These are phyloP conservation scores for Andrena chrysosceles DNA, from an alignment of 2,888 invertebrate genomes.

Conservation along the genomic window DNA sequence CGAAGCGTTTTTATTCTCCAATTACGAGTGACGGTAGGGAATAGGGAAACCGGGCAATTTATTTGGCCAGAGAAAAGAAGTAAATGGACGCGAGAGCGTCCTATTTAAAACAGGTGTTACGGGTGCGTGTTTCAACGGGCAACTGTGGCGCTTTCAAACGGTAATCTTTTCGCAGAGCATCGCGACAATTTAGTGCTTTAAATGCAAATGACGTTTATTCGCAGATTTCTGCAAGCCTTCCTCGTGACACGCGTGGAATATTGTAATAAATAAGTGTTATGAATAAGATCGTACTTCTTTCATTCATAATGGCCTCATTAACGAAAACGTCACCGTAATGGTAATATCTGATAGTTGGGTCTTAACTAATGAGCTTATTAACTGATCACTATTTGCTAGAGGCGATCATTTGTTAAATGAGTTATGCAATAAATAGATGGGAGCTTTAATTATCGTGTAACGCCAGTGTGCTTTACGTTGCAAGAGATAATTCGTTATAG, in stretches of 20 bases:
- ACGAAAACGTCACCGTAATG: background rate
- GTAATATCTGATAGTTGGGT: background rate
- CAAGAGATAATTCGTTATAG: background rate
- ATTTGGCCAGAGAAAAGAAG: constrained; percentile 22
- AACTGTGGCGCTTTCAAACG: constrained; percentile 34
- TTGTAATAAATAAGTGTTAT: background rate
- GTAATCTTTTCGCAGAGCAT: background rate
- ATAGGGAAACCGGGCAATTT: constrained; percentile 32
- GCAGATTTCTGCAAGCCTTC: background rate
- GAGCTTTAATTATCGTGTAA: background rate
- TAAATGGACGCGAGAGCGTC: constrained; percentile 43
- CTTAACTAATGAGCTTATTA: too few relatives aligned
- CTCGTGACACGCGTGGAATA: background rate
- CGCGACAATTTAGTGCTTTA: background rate
- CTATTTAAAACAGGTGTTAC: constrained; percentile 53
- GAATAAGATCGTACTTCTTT: background rate
- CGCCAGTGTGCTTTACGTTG: too few relatives aligned
- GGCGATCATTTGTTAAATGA: background rate
- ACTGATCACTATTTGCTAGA: too few relatives aligned
- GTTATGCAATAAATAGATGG: background rate
- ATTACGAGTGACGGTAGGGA: constrained; percentile 10
- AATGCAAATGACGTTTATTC: background rate
- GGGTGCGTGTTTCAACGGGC: constrained; percentile 15
- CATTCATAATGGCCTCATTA: background rate
- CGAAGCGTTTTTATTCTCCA: constrained; percentile 28